Evolutionary conservation across 1,140 invertebrate species (phyloP).

Genomic region (Heliothis subflexa): DNA sequence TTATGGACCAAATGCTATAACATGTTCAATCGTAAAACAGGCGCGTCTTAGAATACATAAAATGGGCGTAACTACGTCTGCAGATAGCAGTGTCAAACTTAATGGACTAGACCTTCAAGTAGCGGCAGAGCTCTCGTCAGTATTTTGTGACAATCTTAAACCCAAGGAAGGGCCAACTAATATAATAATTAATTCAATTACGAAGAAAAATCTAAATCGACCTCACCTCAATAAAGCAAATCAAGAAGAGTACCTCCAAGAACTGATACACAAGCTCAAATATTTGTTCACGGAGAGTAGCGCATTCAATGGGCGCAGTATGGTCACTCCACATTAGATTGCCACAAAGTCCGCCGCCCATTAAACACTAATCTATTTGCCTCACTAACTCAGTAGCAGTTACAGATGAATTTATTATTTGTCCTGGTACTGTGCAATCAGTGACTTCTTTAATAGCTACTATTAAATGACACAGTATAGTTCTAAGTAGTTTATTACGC

Average conservation of each 20-base stretch:
- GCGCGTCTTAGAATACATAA: conserved; percentile 53
- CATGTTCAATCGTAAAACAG: conserved; percentile 51
- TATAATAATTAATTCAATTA: not conserved
- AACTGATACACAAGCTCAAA: not conserved
- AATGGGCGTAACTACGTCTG: conserved; percentile 22
- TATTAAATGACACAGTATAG: conserved; percentile 34
- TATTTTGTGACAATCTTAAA: too few species aligned
- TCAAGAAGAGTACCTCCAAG: not conserved
- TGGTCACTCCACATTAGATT: conserved; percentile 11
- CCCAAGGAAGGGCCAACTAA: too few species aligned
- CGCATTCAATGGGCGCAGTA: not conserved
- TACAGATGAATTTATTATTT: conserved; percentile 32
- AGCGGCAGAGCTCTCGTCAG: not conserved
- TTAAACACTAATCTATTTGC: conserved; percentile 26
- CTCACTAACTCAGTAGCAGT: not conserved
- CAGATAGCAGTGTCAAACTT: not conserved
- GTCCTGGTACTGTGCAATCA: not conserved
- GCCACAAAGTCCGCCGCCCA: conserved; percentile 20
- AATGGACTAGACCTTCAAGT: not conserved
- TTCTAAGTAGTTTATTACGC: conserved; percentile 36
- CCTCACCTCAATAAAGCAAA: not conserved
- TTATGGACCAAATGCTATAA: conserved; percentile 55
- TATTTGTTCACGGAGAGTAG: not conserved
- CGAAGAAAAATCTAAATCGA: not conserved
- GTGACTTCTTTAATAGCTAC: conserved; percentile 3